Percentiles rank a stretch among this genome's conserved stretches.
Conservation (phyloP, 2,113 vertebrate species). For the human (Homo sapiens) region DNA sequence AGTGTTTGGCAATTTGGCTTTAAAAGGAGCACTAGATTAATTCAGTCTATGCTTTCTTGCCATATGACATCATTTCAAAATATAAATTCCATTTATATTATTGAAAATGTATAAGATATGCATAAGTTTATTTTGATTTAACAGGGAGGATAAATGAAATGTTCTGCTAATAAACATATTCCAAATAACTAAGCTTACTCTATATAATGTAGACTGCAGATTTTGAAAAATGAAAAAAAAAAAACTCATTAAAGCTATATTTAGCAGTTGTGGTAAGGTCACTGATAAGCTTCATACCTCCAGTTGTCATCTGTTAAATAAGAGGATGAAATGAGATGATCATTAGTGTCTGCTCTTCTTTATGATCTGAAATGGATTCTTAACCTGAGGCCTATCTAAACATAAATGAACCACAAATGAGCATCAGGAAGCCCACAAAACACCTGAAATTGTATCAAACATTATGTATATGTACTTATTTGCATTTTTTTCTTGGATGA, state of each 20-base stretch:
- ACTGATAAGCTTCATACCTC: neutral
- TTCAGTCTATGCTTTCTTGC: conserved; percentile 19
- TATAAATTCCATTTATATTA: conserved; percentile 26
- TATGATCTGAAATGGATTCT: neutral
- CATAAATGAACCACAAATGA: neutral
- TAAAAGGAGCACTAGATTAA: conserved; percentile 17
- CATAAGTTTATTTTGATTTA: conserved; percentile 17
- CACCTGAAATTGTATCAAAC: neutral
- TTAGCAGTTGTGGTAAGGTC: neutral
- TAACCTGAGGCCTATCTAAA: neutral
- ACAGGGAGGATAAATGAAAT: neutral
- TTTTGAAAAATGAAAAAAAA: neutral
- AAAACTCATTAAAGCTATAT: neutral
- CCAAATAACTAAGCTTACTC: neutral
- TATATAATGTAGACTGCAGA: neutral
- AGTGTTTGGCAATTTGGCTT: conserved; percentile 36
- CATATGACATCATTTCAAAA: neutral
- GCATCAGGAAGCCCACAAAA: neutral
- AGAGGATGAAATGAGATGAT: neutral
- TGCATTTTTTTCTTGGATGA: neutral
- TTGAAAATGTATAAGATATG: conserved; percentile 32
- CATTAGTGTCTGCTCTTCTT: neutral
- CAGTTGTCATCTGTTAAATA: neutral
- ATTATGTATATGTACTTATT: neutral
- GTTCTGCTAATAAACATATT: neutral